Conservation (phyloP, 2,888 invertebrate genomes). For the Tenthredo distinguenda region DNA sequence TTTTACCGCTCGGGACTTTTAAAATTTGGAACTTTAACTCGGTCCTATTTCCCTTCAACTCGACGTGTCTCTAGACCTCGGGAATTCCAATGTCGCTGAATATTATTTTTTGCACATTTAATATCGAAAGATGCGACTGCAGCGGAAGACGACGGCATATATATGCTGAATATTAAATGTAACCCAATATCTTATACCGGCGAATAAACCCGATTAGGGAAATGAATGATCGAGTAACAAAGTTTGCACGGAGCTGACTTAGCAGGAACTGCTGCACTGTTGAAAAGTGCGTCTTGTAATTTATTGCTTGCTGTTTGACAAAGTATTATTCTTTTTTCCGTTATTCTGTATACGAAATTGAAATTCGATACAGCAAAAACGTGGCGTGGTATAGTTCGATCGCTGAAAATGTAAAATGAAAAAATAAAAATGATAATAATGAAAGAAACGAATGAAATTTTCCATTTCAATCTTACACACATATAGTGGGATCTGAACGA, state of each 20-base stretch:
- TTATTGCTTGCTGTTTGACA: background rate
- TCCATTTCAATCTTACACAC: background rate
- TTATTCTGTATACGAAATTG: background rate
- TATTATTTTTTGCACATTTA: too few species aligned
- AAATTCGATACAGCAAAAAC: background rate
- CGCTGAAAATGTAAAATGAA: background rate
- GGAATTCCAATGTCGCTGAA: too few species aligned
- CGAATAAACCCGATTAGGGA: constrained; percentile 30
- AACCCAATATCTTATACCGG: background rate
- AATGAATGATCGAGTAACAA: constrained; percentile 37
- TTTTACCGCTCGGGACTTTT: too few species aligned
- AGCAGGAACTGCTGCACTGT: background rate
- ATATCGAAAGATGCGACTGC: too few species aligned
- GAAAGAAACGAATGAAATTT: background rate
- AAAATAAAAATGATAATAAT: background rate
- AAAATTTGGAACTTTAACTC: too few species aligned
- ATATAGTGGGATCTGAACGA: background rate
- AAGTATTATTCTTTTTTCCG: background rate
- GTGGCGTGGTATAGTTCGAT: background rate
- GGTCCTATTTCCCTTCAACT: too few species aligned
- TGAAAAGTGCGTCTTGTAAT: background rate
- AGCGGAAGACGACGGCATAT: background rate
- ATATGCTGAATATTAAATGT: background rate
- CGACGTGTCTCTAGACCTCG: too few species aligned
- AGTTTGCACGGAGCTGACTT: background rate